These are phyloP conservation scores for Hypsibius dujardini DNA, from an alignment of 1,140 invertebrate genomes.

Conservation along the genomic window DNA sequence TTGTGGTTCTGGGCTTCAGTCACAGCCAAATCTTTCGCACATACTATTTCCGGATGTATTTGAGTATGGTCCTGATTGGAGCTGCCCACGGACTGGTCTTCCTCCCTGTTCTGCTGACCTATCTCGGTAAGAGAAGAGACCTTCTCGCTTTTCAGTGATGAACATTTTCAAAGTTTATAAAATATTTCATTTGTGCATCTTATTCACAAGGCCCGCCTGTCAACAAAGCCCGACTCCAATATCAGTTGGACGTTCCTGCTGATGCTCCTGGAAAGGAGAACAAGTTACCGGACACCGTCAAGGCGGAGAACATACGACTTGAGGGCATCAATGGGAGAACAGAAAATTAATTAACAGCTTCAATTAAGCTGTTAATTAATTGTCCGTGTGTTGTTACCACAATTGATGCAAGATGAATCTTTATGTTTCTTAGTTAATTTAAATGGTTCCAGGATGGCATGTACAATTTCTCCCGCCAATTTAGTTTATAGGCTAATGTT, in stretches of 20 bases:
- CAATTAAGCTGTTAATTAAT: too few relatives aligned
- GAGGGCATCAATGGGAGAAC: too few relatives aligned
- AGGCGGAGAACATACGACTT: too few relatives aligned
- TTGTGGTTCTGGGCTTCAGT: conserved; percentile 71
- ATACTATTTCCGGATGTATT: conserved; percentile 89
- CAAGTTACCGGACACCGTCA: too few relatives aligned
- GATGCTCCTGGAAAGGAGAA: too few relatives aligned
- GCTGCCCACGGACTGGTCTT: conserved; percentile 73
- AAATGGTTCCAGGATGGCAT: too few relatives aligned
- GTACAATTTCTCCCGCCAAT: too few relatives aligned
- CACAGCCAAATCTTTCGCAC: conserved; percentile 82
- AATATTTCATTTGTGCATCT: background rate
- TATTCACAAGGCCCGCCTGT: background rate
- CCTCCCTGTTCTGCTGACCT: conserved; percentile 73
- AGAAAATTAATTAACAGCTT: too few relatives aligned
- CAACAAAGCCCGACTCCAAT: background rate
- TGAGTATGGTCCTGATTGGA: conserved; percentile 71
- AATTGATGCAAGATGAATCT: too few relatives aligned
- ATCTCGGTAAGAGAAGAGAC: conserved; percentile 65
- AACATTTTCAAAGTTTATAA: background rate
- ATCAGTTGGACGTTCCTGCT: background rate
- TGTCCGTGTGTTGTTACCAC: too few relatives aligned
- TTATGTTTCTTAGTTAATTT: too few relatives aligned
- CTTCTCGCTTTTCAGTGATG: background rate
- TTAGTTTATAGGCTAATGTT: too few relatives aligned